Percentiles rank a stretch among this genome's conserved stretches.
phyloP scores from a whole-genome alignment of 2,113 vertebrate species.

The Rhodinocichla rosea region DNA sequence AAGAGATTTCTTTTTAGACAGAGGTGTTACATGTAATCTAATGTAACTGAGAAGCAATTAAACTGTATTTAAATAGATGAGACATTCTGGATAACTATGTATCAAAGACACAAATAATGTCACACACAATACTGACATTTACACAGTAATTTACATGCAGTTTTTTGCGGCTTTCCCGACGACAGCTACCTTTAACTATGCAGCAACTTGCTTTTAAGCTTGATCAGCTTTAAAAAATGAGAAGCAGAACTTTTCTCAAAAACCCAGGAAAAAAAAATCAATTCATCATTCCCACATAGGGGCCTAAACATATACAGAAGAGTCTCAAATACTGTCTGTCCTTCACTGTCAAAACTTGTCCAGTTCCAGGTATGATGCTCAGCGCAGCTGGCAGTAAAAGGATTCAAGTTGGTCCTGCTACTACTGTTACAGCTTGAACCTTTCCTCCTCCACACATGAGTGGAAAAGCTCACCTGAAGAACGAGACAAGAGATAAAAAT shows the following conservation, averaged over 20 bases:
- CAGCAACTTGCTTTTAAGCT: not conserved
- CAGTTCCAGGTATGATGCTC: not conserved
- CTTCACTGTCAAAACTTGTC: not conserved
- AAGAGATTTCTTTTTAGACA: not conserved
- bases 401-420: not conserved
- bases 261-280: not conserved
- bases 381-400: not conserved
- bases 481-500: not conserved
- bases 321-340: not conserved
- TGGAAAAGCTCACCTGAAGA: not conserved
- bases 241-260: not conserved
- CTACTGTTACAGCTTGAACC: not conserved
- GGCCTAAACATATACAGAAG: not conserved
- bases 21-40: not conserved
- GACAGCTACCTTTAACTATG: not conserved
- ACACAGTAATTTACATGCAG: fast-evolving
- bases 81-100: not conserved
- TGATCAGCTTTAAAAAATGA: not conserved
- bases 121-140: not conserved
- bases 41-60: not conserved
- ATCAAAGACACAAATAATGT: not conserved
- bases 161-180: not conserved
- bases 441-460: not conserved
- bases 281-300: not conserved
- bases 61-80: not conserved